phyloP scores from a whole-genome alignment of 37 sponge, comb jelly and placozoan species.

The Geodia barretti region DNA sequence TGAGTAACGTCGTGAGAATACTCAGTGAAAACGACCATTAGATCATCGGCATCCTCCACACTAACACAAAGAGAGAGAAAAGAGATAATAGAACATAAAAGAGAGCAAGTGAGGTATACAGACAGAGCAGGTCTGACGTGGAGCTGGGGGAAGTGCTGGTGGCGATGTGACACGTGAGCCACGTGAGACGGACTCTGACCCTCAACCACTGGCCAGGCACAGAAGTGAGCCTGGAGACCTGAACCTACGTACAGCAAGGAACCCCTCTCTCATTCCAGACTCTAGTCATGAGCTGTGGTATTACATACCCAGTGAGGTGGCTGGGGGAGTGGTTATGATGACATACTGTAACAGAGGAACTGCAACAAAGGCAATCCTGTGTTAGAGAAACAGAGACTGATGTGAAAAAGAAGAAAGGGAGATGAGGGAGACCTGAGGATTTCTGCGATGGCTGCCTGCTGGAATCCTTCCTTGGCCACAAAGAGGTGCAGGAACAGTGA shows the following conservation, averaged over 20 bases:
- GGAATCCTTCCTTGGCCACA: slow-evolving; percentile 76
- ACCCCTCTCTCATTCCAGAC: too few relatives aligned
- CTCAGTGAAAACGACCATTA: slow-evolving; percentile 82
- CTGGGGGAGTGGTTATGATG: slow-evolving; percentile 30
- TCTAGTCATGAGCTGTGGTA: not conserved
- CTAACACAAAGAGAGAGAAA: not conserved
- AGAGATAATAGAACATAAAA: not conserved
- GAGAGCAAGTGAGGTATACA: not conserved
- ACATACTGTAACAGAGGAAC: slow-evolving; percentile 76
- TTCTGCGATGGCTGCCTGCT: slow-evolving; percentile 62
- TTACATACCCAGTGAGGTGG: slow-evolving; percentile 48
- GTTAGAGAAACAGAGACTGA: not conserved
- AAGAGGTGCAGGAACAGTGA: slow-evolving; percentile 87
- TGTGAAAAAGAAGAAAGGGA: not conserved
- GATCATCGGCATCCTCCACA: slow-evolving; percentile 96
- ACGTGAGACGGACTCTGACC: not conserved
- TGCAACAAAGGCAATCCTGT: slow-evolving; percentile 71
- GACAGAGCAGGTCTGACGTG: slow-evolving; percentile 55
- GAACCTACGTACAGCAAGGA: too few relatives aligned
- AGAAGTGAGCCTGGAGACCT: slow-evolving; percentile 28
- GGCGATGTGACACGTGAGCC: slow-evolving; percentile 62
- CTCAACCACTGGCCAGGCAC: slow-evolving; percentile 5
- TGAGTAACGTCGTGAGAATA: slow-evolving; percentile 48
- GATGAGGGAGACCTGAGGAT: slow-evolving; percentile 46
- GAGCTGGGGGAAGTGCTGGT: slow-evolving; percentile 77